Evolutionary conservation across 2,888 invertebrate species (phyloP).

Genomic region (Trichopoda pennipes): DNA sequence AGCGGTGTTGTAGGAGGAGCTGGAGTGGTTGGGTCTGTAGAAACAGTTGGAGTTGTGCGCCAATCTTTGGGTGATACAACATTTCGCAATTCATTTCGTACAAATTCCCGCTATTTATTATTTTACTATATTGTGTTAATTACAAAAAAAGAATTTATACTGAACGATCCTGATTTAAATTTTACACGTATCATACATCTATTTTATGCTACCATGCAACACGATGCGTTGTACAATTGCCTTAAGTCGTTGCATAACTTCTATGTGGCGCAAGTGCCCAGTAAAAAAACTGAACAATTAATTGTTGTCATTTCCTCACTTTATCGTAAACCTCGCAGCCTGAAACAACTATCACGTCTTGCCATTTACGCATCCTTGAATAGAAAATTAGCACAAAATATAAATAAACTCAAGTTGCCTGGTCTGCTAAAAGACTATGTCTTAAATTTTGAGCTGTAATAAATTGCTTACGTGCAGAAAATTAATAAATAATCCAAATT

Average conservation of each 20-base stretch:
- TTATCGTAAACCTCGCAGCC: conserved; percentile 85
- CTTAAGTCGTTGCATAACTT: conserved; percentile 85
- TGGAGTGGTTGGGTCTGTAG: conserved; percentile 55
- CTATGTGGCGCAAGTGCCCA: conserved; percentile 84
- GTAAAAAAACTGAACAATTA: conserved; percentile 84
- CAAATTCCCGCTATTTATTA: conserved; percentile 83
- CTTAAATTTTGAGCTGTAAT: conserved; percentile 84
- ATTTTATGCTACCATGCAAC: conserved; percentile 86
- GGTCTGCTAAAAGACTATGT: conserved; percentile 86
- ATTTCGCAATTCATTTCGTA: conserved; percentile 81
- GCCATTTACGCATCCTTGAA: conserved; percentile 86
- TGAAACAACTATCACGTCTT: conserved; percentile 88
- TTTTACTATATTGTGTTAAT: conserved; percentile 88
- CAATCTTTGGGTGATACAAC: conserved; percentile 75
- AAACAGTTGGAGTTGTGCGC: conserved; percentile 69
- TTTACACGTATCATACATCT: conserved; percentile 86
- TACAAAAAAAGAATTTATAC: conserved; percentile 85
- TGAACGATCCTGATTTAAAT: conserved; percentile 84
- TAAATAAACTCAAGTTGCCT: conserved; percentile 86
- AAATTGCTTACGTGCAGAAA: no score
- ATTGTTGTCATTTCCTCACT: conserved; percentile 84
- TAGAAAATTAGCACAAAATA: conserved; percentile 84
- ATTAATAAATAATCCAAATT: not conserved
- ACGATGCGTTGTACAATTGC: conserved; percentile 86
- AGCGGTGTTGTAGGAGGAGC: conserved; percentile 42